Base-by-base conservation (phyloP, 1,140 invertebrate genomes). In the Heliconius hermathena region DNA sequence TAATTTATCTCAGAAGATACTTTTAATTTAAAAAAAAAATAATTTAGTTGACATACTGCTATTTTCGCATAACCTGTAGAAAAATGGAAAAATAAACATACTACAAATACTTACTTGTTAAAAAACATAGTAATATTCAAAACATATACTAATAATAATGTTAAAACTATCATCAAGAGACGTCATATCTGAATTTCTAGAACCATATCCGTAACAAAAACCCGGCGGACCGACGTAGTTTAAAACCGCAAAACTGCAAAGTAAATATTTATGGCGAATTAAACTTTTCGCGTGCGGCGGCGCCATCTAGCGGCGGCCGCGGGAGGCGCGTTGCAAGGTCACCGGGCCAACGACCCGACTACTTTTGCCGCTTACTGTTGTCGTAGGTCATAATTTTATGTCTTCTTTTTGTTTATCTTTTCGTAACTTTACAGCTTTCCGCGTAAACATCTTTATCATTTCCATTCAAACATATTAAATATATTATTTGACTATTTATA, bases 381-480 rank as follows among this genome's bases (percentile, higher is more conserved):
- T 91, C 93, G 93, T 94, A 94, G 93, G 93, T 94, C 93, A 94
- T 94, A 92, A 94, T 94, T 94, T 94, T 94, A 94, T 94, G 91
- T 91, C 90, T 94, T 92, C 92, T 94, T 94, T 94, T 94, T 94
- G 91, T 94, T 94, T 94, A 94, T 93, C 90, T 93, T 94, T 93
- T 92, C 92, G 90, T 86, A 93, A 93, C 89, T 92, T 93, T 93
- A 93, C 91, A 88, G 87, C 88, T 88, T 86, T 79, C 87, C 85
- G 88, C 85, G 88, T 89, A 89, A 92, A 92, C 86, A 83, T 73
- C 81, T 86, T 88, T 87, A 85, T 85, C 73, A 75, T 79, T 81
- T 79, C 60, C 13, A 77, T 71, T 70, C 22, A 66, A 73, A 71
- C 29, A 66, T 36, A 20, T 36, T 1, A 26, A 66, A 66, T 29